phyloP scores from a whole-genome alignment of 2,888 invertebrate species.

The Euplexia lucipara region DNA sequence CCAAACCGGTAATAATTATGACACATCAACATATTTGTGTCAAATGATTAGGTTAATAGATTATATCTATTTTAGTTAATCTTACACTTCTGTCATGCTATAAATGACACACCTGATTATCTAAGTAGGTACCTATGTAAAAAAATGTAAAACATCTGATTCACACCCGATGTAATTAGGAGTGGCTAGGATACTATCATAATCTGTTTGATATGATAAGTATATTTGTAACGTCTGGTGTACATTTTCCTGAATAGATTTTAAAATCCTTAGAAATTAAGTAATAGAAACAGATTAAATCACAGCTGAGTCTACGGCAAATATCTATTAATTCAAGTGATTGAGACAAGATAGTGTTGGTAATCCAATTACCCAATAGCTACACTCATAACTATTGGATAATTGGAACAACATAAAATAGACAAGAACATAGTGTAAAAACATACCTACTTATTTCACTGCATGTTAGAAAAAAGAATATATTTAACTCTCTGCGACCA shows the following conservation, averaged over 20 bases:
- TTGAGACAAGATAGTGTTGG: constrained; percentile 3
- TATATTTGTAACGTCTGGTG: constrained; percentile 7
- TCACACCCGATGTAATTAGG: constrained; percentile 4
- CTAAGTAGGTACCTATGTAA: background rate
- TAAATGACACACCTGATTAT: constrained; percentile 24
- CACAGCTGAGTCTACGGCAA: background rate
- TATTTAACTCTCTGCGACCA: background rate
- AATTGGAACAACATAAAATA: too few relatives aligned
- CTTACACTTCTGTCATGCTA: background rate
- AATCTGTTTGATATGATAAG: constrained; percentile 19
- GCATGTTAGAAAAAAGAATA: too few relatives aligned
- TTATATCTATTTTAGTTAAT: constrained; percentile 1
- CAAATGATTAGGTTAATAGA: constrained; percentile 17
- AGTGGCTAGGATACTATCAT: background rate
- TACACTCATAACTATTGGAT: too few relatives aligned
- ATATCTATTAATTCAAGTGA: constrained; percentile 10
- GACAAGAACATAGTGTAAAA: too few relatives aligned
- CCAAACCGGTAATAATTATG: too few relatives aligned
- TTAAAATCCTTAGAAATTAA: background rate
- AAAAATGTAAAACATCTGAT: constrained; percentile 12
- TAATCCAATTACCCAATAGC: background rate
- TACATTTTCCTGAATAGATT: background rate
- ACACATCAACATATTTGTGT: background rate
- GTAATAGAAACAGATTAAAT: constrained; percentile 1
- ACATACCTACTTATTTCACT: too few relatives aligned